Evolutionary conservation across 2,797 vertebrate genomes (phyloP).

Genomic region (Schizothorax lantsangensis): DNA sequence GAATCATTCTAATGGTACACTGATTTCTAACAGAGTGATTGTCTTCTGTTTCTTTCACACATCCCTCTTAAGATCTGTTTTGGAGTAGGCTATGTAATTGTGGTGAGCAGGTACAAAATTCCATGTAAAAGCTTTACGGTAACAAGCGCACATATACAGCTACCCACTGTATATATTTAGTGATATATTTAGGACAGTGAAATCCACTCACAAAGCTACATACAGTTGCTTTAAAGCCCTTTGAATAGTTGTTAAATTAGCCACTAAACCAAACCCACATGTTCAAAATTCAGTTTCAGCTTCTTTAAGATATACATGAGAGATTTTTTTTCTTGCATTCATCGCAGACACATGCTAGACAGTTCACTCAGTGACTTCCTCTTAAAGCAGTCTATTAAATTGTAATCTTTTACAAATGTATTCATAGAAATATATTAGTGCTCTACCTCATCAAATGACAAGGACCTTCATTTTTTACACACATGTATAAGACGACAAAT

Average conservation of each 20-base stretch:
- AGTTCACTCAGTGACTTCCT: background rate
- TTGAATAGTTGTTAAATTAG: slow-evolving; percentile 25
- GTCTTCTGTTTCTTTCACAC: background rate
- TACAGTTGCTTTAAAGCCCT: background rate
- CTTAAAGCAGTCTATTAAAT: background rate
- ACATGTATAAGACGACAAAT: background rate
- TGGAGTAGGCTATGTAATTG: background rate
- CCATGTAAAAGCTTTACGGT: background rate
- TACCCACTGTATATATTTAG: background rate
- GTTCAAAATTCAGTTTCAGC: background rate
- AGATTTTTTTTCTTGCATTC: background rate
- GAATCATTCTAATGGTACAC: background rate
- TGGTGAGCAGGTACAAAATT: background rate
- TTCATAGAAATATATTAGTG: background rate
- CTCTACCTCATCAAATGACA: slow-evolving; percentile 20
- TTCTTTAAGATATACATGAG: background rate
- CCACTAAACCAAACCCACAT: slow-evolving; percentile 26
- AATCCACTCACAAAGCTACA: background rate
- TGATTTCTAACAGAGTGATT: background rate
- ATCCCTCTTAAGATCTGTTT: background rate
- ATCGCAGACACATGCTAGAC: background rate
- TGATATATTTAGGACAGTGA: background rate
- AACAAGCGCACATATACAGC: background rate
- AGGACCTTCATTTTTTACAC: background rate
- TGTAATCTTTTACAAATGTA: background rate